Base-by-base conservation (phyloP, 2,797 vertebrate species). In the Decapterus maruadsi region DNA sequence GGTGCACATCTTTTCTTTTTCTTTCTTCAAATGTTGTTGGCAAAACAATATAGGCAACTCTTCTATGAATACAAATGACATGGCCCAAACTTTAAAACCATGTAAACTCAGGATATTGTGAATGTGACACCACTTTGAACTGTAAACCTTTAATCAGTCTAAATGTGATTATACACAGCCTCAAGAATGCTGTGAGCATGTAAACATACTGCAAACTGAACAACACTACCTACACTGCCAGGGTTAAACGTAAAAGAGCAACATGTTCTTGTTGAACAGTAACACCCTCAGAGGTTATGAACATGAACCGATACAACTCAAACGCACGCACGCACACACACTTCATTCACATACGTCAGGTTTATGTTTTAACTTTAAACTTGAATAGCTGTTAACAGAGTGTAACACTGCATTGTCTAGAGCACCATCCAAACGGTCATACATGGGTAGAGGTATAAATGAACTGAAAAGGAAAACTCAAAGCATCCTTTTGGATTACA, bases 361-460 rank as follows among this genome's bases (percentile, higher is more conserved):
- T 87, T 83, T 88, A 71, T 77, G 60, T 88, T 87, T 84, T 72
- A 78, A 81, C 63, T 72, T 73, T 72, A 72, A 87, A 77, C 65
- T 88, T 79, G 58, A 83, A 83, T 75, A 88, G 78, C 78, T 84
- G 79, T 79, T 80, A 62, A 76, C 70, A 55, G 79, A 82, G 83
- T 62, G 76, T 83, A 87, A 90, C 83, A 88, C 85, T 89, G 87
- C 70, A 87, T 80, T 78, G 68, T 80, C 70, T 50, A 64, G 65
- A 91, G 88, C 87, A 90, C 81, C 90, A 75, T 84, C 63, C 66
- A 80, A 53, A 77, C 72, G 77, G 83, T 73, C 71, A 50, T 69
- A 82, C 66, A 84, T 86, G 73, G 83, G 85, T 82, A 83, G 89
- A 92, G 85, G 90, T 92, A 90, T 90, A 85, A 80, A 55, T 48